Base-by-base conservation (phyloP, 2,888 invertebrate genomes). In the Drosophila helvetica region DNA sequence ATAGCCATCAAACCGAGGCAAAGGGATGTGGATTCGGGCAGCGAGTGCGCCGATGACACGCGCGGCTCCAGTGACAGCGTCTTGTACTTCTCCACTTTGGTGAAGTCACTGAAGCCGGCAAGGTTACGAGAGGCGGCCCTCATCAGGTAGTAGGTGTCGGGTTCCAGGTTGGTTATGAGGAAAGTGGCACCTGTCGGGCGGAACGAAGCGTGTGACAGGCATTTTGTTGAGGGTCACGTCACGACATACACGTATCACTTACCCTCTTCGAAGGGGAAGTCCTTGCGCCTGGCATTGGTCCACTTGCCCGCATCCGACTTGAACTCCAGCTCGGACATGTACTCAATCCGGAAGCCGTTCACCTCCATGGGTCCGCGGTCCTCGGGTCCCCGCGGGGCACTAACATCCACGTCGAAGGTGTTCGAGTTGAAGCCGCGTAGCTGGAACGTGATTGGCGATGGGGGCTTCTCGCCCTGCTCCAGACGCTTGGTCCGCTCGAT, bases 41-140 rank as follows among this genome's bases (percentile, higher is more conserved):
- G 46, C 0, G 57, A 17, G 1, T 48, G 48, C 0, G 52, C 65
- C n/a, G 86, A 79, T 0, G 82, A 50, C 0, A 79, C 75, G 3
- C 90, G 86, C 4, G 90, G 91, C 57, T 91, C 91, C 67, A 90
- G 90, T 8, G 91, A 90, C 22, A 90, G 77, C 3, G 92, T 92
- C 63, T 70, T 86, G 73, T 91, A 91, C 69, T 89, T 89, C 72
- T 90, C 90, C 52, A 91, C 90, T 54, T 80, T 89, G 45, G 92
- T 91, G 75, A 88, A 92, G 74, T 92, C 91, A 71, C 92, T 92
- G 59, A 93, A 89, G n/a, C 94, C 94, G 10, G 94, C 94, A 19
- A 91, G 89, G 83, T 94, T 94, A 60, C 92, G 92, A 2, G 94
- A 93, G 33, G 94, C 94, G 1, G 93, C 94, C 56, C 93, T 90